Evolutionary conservation across 2,888 invertebrate species (phyloP).

Genomic region (Thymelicus lineola): DNA sequence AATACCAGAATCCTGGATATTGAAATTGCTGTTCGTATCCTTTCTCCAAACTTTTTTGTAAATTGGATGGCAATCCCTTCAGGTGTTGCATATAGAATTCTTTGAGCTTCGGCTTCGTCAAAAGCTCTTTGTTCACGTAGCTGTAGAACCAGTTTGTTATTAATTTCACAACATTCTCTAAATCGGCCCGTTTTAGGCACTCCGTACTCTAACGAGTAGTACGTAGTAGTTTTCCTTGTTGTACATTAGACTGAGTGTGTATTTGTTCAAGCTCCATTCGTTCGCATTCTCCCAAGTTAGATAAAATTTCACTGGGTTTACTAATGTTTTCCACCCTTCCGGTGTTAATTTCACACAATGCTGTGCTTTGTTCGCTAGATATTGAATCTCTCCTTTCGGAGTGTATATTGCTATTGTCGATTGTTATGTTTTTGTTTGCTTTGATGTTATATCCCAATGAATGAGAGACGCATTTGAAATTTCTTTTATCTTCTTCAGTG

Average conservation of each 20-base stretch:
- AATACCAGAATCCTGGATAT: constrained; percentile 1
- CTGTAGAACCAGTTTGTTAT: constrained; percentile 32
- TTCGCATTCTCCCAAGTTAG: not conserved
- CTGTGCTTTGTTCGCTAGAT: constrained; percentile 2
- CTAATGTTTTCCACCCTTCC: constrained; percentile 17
- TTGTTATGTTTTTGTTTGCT: not conserved
- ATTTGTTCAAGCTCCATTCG: not conserved
- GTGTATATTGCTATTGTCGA: not conserved
- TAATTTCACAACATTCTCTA: constrained; percentile 12
- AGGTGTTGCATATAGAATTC: constrained; percentile 39
- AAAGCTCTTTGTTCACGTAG: constrained; percentile 44
- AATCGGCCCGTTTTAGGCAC: not conserved
- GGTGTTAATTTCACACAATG: constrained; percentile 9
- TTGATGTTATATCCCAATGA: constrained; percentile 3
- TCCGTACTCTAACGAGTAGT: too few relatives aligned
- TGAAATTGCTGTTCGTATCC: constrained; percentile 36
- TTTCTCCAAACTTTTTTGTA: constrained; percentile 37
- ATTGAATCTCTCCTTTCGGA: not conserved
- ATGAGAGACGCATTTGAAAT: constrained; percentile 27
- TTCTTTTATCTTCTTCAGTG: constrained; percentile 31
- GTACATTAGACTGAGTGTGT: not conserved
- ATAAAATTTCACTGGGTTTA: constrained; percentile 13
- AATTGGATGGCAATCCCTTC: constrained; percentile 44
- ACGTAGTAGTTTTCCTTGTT: constrained; percentile 5
- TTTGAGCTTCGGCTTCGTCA: constrained; percentile 40